Evolutionary conservation across 2,888 invertebrate genomes (phyloP).

Genomic region (Tetragnatha montana): DNA sequence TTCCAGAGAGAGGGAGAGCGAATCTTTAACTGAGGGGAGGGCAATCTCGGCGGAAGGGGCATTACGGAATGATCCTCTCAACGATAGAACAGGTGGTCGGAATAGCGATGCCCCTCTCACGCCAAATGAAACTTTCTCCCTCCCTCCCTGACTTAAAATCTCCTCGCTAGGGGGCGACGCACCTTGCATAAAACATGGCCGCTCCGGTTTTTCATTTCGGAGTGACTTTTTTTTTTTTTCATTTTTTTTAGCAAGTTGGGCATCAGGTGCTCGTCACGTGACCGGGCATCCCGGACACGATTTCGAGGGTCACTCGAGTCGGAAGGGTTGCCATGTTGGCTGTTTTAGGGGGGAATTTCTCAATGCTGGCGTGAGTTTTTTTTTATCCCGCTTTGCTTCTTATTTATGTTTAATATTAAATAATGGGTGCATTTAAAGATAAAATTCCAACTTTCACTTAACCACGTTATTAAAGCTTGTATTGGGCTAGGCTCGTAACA

Average conservation of each 20-base stretch:
- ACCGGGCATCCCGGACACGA: conserved; percentile 64
- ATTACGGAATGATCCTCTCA: background rate
- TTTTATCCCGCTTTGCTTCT: too few species aligned
- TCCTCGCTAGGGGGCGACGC: conserved; percentile 13
- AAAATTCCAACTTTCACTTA: too few species aligned
- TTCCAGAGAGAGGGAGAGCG: too few species aligned
- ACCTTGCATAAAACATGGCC: conserved; percentile 67
- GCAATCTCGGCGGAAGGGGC: background rate
- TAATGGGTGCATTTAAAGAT: too few species aligned
- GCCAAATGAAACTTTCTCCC: conserved; percentile 54
- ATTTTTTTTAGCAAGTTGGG: conserved; percentile 58
- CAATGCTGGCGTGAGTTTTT: too few species aligned
- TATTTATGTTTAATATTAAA: too few species aligned
- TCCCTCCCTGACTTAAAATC: conserved; percentile 43
- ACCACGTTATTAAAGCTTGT: too few species aligned
- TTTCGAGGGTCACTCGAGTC: conserved; percentile 54
- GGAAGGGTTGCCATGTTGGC: background rate
- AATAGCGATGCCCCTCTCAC: background rate
- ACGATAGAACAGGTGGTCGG: background rate
- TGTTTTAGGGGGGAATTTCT: background rate
- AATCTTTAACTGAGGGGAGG: too few species aligned
- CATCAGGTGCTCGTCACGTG: conserved; percentile 66
- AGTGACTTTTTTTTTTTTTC: conserved; percentile 11
- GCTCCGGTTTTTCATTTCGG: conserved; percentile 60
- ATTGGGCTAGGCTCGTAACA: too few species aligned